Conservation (phyloP, 2,113 vertebrate species). For the Colinus virginianus region DNA sequence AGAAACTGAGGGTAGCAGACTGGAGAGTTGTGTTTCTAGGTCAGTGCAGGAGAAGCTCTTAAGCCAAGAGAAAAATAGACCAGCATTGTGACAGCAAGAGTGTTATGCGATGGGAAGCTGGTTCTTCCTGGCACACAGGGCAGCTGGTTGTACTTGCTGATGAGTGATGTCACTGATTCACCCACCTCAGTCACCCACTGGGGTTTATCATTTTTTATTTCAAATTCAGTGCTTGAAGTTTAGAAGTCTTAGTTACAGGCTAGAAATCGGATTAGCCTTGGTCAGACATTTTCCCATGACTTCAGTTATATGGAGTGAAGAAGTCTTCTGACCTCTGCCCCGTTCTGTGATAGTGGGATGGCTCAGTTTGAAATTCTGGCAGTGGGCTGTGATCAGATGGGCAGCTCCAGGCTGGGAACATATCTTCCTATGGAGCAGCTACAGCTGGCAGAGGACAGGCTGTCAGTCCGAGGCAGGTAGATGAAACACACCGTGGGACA, state of each 20-base stretch:
- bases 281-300: neutral
- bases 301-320: neutral
- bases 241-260: neutral
- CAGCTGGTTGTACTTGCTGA: neutral
- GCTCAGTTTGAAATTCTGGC: neutral
- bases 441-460: neutral
- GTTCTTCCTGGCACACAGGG: neutral
- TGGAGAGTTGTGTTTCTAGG: slow-evolving; percentile 56
- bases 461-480: neutral
- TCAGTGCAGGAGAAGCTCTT: slow-evolving; percentile 46
- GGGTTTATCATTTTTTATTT: neutral
- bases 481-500: accelerated
- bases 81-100: neutral
- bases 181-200: neutral
- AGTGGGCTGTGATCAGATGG: neutral
- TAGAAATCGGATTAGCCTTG: neutral
- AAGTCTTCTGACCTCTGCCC: neutral
- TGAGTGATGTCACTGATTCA: neutral
- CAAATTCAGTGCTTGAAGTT: neutral
- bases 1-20: slow-evolving; percentile 6
- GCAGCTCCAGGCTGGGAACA: neutral
- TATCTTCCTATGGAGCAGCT: neutral
- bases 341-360: neutral
- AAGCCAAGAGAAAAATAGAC: slow-evolving; percentile 49
- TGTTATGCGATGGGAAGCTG: neutral